These are phyloP conservation scores for Cheirogaleus major DNA, from an alignment of 2,797 vertebrate genomes.

Conservation along the genomic window DNA sequence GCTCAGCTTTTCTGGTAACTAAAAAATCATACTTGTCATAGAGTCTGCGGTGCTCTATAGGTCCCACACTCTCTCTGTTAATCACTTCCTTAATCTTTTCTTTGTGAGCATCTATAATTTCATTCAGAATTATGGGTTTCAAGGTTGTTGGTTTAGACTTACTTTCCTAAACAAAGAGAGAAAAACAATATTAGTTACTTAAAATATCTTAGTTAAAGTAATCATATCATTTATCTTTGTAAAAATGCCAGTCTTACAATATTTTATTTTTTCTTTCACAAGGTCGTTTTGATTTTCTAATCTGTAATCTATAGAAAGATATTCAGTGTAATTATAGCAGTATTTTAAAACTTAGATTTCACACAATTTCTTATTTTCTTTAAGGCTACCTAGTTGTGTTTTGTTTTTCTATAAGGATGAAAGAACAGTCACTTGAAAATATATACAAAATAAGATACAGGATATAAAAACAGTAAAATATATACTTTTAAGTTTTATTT, in stretches of 20 bases:
- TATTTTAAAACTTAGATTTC: slow-evolving; percentile 6
- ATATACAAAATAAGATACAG: not conserved
- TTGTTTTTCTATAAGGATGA: not conserved
- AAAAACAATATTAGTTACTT: not conserved
- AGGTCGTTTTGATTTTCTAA: not conserved
- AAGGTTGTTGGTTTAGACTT: slow-evolving; percentile 80
- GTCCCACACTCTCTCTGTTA: slow-evolving; percentile 85
- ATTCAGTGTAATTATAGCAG: not conserved
- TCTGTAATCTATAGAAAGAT: not conserved
- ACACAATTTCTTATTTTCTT: not conserved
- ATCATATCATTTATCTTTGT: not conserved
- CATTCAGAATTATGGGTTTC: slow-evolving; percentile 90
- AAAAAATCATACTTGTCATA: slow-evolving; percentile 91
- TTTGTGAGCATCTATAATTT: slow-evolving; percentile 88
- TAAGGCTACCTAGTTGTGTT: not conserved
- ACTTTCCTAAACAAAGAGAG: slow-evolving; percentile 61
- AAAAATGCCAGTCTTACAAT: not conserved
- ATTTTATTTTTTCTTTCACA: not conserved
- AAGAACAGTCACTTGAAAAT: slow-evolving; percentile 9
- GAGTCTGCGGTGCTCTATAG: slow-evolving; percentile 86
- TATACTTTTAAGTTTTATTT: not conserved
- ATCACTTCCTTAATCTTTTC: slow-evolving; percentile 86
- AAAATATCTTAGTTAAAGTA: not conserved
- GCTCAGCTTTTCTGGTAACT: slow-evolving; percentile 89
- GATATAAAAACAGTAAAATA: not conserved